These are phyloP conservation scores for Caenorhabditis brenneri DNA, from an alignment of 1,140 invertebrate genomes.

Conservation along the genomic window DNA sequence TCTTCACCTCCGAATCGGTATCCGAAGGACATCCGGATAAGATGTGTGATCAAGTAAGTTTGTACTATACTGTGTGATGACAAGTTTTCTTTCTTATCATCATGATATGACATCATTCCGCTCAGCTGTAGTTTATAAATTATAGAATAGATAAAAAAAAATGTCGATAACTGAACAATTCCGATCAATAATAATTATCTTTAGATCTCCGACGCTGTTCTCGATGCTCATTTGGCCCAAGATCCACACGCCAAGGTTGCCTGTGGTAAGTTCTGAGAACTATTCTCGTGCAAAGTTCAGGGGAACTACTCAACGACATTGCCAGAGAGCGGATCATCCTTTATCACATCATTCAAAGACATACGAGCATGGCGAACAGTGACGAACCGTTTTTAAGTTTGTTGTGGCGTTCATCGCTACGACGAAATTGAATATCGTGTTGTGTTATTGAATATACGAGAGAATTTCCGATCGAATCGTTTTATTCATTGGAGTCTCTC, in stretches of 20 bases:
- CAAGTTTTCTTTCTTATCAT: no score
- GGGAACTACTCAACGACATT: no score
- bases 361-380: background rate
- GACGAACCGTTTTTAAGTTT: background rate
- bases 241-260: conserved; percentile 98
- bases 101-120: no score
- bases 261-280: conserved; percentile 75
- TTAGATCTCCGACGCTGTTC: conserved; percentile 81
- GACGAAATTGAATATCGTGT: background rate
- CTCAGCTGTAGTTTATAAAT: no score
- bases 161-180: background rate
- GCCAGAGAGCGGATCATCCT: background rate
- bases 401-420: background rate
- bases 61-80: no score
- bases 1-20: conserved; percentile 98
- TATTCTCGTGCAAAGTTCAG: no score
- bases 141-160: no score
- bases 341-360: background rate
- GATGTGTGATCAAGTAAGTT: conserved; percentile 92
- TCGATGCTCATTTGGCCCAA: conserved; percentile 93
- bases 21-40: conserved; percentile 98
- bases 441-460: background rate
- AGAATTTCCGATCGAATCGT: background rate
- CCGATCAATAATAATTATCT: background rate
- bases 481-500: background rate